Conservation (phyloP, 2,113 vertebrate species). For the Takifugu flavidus region DNA sequence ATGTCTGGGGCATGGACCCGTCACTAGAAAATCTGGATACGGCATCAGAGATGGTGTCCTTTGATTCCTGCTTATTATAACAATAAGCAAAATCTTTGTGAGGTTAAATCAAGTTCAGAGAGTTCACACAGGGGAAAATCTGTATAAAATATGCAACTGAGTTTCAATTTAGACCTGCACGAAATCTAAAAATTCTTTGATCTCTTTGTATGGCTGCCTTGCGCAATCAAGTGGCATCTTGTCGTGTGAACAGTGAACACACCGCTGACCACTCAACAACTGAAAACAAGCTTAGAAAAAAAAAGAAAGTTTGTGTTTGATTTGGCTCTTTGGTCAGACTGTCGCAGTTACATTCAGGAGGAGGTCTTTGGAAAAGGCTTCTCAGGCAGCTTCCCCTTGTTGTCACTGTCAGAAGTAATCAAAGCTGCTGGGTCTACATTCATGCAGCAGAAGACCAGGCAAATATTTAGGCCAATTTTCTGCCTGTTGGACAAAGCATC, state of each 20-base stretch:
- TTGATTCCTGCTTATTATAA: not conserved
- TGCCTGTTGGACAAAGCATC: conserved; percentile 57
- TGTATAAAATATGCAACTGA: no score
- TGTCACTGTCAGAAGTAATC: conserved; percentile 70
- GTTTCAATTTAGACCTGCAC: no score
- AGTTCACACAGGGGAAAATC: no score
- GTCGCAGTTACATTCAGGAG: conserved; percentile 22
- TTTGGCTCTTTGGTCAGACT: conserved; percentile 33
- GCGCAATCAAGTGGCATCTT: not conserved
- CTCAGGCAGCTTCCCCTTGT: conserved; percentile 60
- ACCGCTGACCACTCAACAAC: not conserved
- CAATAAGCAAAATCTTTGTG: not conserved
- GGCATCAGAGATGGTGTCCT: not conserved
- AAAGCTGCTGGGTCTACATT: conserved; percentile 44
- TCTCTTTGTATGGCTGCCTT: not conserved
- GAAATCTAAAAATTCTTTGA: no score
- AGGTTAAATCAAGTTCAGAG: no score
- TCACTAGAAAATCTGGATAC: not conserved
- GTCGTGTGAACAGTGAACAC: no score
- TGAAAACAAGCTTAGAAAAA: not conserved
- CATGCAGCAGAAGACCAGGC: conserved; percentile 42
- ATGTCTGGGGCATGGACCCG: conserved; percentile 31
- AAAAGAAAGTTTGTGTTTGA: conserved; percentile 16
- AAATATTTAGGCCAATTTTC: conserved; percentile 63
- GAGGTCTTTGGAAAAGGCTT: conserved; percentile 41